Conservation (phyloP, 2,888 invertebrate species). For the Agrochola lychnidis region DNA sequence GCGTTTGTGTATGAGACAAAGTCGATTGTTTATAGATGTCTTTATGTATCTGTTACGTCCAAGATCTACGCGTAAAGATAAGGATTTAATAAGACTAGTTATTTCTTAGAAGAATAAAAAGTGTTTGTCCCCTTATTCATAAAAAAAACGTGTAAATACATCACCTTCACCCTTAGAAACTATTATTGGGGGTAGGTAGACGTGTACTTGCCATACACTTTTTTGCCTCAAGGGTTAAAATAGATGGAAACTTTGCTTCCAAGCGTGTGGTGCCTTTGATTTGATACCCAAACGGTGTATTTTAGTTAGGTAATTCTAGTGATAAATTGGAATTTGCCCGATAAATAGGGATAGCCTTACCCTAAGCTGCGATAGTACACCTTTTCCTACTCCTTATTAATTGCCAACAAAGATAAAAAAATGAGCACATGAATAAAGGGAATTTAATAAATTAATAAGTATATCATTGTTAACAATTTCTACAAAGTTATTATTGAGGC, state of each 20-base stretch:
- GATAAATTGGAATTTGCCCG: neutral
- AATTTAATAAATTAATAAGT: conserved; percentile 29
- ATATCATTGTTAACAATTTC: conserved; percentile 40
- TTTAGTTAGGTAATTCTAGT: neutral
- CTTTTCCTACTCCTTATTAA: neutral
- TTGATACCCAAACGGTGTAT: neutral
- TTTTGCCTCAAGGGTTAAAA: neutral
- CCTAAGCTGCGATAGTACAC: neutral
- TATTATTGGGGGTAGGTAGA: conserved; percentile 6
- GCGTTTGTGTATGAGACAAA: neutral
- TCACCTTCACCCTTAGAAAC: conserved; percentile 16
- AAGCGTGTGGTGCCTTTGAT: neutral
- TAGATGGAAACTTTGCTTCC: neutral
- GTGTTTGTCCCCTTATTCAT: conserved; percentile 37
- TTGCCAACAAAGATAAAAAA: conserved; percentile 8
- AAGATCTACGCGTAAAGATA: conserved; percentile 35
- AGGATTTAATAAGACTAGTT: conserved; percentile 50
- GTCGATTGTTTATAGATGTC: conserved; percentile 9
- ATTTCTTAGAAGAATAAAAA: conserved; percentile 42
- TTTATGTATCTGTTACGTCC: conserved; percentile 31
- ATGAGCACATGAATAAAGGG: conserved; percentile 40
- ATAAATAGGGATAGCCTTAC: neutral
- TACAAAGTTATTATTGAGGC: conserved; percentile 41
- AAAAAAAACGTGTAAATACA: conserved; percentile 33
- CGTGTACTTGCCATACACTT: conserved; percentile 12